A percentile compares a stretch with the other conserved stretches of the same genome.
These are phyloP conservation scores for Charina bottae DNA, from an alignment of 2,113 vertebrate genomes.

Conservation along the genomic window DNA sequence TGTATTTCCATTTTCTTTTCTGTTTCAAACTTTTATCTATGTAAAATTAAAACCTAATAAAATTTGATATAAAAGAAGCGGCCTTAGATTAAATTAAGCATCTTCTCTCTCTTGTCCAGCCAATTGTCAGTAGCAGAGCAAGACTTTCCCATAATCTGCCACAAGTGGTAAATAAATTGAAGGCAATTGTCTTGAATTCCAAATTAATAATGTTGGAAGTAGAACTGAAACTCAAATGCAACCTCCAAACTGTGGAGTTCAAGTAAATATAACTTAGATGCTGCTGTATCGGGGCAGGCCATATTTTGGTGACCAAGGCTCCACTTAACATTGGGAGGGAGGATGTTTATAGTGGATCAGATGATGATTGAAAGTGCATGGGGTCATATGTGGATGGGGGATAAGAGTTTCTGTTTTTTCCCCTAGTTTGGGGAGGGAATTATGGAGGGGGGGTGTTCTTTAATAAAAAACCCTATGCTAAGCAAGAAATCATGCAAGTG, in stretches of 20 bases:
- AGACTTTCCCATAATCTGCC: neutral
- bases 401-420: neutral
- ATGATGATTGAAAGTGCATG: neutral
- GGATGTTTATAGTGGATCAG: neutral
- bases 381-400: neutral
- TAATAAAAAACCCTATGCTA: neutral
- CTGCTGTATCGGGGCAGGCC: neutral
- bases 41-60: too few relatives aligned
- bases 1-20: too few relatives aligned
- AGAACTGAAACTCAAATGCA: neutral
- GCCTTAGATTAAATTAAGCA: neutral
- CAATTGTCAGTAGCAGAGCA: neutral
- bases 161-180: neutral
- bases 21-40: too few relatives aligned
- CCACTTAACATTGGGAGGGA: neutral
- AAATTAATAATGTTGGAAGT: neutral
- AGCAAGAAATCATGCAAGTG: neutral
- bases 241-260: neutral
- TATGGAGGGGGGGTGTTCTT: neutral
- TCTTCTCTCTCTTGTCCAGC: neutral
- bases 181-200: neutral
- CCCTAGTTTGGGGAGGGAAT: neutral
- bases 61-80: too few relatives aligned
- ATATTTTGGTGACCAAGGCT: neutral
- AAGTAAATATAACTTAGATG: neutral